phyloP scores from a whole-genome alignment of 2,888 invertebrate species.

The Diachrysia chrysitis region DNA sequence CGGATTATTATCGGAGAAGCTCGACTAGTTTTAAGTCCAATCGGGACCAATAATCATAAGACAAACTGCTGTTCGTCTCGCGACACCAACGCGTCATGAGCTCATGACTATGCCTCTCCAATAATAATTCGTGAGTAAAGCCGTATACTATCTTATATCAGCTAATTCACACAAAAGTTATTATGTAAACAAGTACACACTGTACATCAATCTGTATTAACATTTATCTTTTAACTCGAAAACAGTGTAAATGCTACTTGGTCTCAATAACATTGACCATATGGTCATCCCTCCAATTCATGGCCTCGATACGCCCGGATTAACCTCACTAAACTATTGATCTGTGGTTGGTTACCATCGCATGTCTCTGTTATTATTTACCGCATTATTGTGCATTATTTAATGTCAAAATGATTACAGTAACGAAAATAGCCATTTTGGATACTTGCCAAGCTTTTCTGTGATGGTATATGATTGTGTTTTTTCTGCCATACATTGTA shows the following conservation, averaged over 20 bases:
- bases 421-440: slow-evolving; percentile 47
- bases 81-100: too few relatives aligned
- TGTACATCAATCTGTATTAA: too few relatives aligned
- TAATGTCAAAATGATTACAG: slow-evolving; percentile 29
- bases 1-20: too few relatives aligned
- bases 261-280: background rate
- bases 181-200: too few relatives aligned
- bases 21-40: too few relatives aligned
- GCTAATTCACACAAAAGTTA: too few relatives aligned
- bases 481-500: background rate
- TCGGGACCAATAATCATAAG: too few relatives aligned
- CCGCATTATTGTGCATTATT: slow-evolving; percentile 19
- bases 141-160: too few relatives aligned
- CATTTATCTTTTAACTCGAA: too few relatives aligned
- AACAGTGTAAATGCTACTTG: background rate
- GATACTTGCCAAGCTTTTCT: slow-evolving; percentile 41
- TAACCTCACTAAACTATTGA: slow-evolving; percentile 5
- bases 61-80: too few relatives aligned
- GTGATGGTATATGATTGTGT: slow-evolving; percentile 24
- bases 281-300: background rate
- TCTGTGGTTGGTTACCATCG: background rate
- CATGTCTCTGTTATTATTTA: slow-evolving; percentile 1
- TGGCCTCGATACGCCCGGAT: background rate
- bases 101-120: too few relatives aligned
- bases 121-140: too few relatives aligned